A percentile compares a stretch with the other conserved stretches of the same genome.
Conservation (phyloP, 2,797 vertebrate genomes). For the Brotula barbata region DNA sequence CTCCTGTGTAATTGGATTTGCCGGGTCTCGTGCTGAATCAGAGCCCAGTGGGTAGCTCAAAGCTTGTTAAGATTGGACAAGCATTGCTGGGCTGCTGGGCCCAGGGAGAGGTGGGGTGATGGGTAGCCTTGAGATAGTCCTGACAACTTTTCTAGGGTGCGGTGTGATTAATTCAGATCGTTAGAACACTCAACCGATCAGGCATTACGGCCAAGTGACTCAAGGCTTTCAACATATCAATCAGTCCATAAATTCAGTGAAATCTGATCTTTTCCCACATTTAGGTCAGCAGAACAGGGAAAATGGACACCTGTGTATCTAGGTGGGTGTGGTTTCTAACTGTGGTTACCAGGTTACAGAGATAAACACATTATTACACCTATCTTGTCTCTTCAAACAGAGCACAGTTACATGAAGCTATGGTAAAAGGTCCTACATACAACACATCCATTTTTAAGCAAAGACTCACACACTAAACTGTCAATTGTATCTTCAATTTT, state of each 20-base stretch:
- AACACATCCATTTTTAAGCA: background rate
- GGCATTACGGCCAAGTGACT: slow-evolving; percentile 35
- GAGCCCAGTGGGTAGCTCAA: slow-evolving; percentile 85
- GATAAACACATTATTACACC: slow-evolving; percentile 45
- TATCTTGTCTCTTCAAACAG: slow-evolving; percentile 11
- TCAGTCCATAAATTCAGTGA: slow-evolving; percentile 48
- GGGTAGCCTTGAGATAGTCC: slow-evolving; percentile 79
- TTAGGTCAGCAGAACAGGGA: slow-evolving; percentile 46
- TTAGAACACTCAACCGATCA: slow-evolving; percentile 46
- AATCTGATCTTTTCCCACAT: slow-evolving; percentile 52
- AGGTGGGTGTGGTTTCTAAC: slow-evolving; percentile 37
- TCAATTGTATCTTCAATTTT: background rate
- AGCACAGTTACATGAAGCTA: background rate
- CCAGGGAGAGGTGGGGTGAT: slow-evolving; percentile 61
- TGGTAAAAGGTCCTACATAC: background rate
- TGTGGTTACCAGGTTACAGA: slow-evolving; percentile 60
- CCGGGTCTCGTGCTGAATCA: slow-evolving; percentile 85
- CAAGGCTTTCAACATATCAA: slow-evolving; percentile 42
- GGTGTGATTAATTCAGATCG: slow-evolving; percentile 68
- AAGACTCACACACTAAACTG: background rate
- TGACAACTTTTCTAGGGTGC: slow-evolving; percentile 75
- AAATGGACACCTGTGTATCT: slow-evolving; percentile 62
- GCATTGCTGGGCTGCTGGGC: slow-evolving; percentile 75
- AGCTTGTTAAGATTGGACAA: slow-evolving; percentile 89
- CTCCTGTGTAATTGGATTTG: slow-evolving; percentile 88